Evolutionary conservation across 2,888 invertebrate genomes (phyloP), one percentile per base, ranked within the genome.

Genomic region (Drosophila mayaguana): DNA sequence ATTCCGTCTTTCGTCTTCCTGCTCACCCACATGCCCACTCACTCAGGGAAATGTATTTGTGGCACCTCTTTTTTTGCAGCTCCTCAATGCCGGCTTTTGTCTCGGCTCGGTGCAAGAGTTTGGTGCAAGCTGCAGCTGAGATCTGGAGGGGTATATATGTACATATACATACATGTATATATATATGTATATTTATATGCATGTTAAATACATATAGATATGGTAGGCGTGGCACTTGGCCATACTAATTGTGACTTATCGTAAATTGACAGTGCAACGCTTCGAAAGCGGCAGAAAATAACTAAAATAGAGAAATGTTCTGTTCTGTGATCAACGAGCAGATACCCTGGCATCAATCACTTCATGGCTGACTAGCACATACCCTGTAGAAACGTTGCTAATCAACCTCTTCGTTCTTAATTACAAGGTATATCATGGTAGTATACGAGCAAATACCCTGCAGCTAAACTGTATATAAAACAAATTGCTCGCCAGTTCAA

Each of bases 221-320:
- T 2, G 16, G 61, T 57, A 40, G 56, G 72, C 40, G 56, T 77
- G 77, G 46, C 55, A 45, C 8, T 50, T 28, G 32, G 25, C 11
- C 25, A 25, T 25, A 32, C 63, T 74, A 66, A 74, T 74, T 78
- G 75, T 61, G 63, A 74, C 60, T 63, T 69, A 70, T 65, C 56
- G 43, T 11, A 51, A 64, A 64, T 62, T 61, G 53, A 70, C 54
- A 57, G 45, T 22, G 54, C 28, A 48, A 25, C 22, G 45, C 43
- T 18, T 6, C 50, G 51, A 57, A 28, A 22, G 42, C 38, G 3
- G 38, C 25, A 32, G 36, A 28, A 43, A 36, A 38, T 50, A 20
- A 22, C 28, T 34, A 11, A 1, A 45, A 12, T 38, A 9, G 8
- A 8, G 28, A 1, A 1, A 7, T 8, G 3, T 2, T 12, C 11